Base-by-base conservation (phyloP, 2,113 vertebrate species). In the Perca schrenkii region DNA sequence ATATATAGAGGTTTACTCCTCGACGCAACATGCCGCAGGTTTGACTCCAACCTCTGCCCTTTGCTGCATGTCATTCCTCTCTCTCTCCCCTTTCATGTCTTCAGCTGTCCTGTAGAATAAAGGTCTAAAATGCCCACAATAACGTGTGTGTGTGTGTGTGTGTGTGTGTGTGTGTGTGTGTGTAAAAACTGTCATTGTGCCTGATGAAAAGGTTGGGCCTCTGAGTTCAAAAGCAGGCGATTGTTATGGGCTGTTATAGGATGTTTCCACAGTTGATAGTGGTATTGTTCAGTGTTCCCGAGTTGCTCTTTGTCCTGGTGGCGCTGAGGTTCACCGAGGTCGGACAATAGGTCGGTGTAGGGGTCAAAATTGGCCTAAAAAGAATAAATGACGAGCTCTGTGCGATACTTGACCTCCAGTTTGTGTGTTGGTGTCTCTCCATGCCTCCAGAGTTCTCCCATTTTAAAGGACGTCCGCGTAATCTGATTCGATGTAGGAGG, bases 121-220 rank as follows among this genome's bases (percentile, higher is more conserved):
- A 28, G 28, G 28, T 2, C 28, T 28, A 28, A 28, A 28, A 28
- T 28, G 28, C 2, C 28, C 28, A 28, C 2, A 28, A 28, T 28
- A 28, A 28, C 2, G 19, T 71, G 34, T 28, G n/a, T 40, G n/a
- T 47, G 63, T 46, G 49, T 40, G n/a, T 47, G 63, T 46, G 49
- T 63, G 63, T 70, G 64, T 80, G 16, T 62, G 60, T 63, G 61
- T 62, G 56, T 22, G 14, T 43, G 21, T 31, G 68, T 68, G 54
- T 57, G 19, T 74, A 25, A 31, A 43, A 43, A 25, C 46, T 34
- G 43, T 76, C 79, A 74, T 88, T 90, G 86, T 90, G 6, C 22
- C 56, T 7, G 1, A 57, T 86, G 80, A 79, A 88, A 81, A 63
- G 79, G 40, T 34, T 1, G 34, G 88, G 79, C 82, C 83, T 76